These are phyloP conservation scores for Rhodophaea formosa DNA, from an alignment of 2,888 invertebrate species.

Conservation along the genomic window DNA sequence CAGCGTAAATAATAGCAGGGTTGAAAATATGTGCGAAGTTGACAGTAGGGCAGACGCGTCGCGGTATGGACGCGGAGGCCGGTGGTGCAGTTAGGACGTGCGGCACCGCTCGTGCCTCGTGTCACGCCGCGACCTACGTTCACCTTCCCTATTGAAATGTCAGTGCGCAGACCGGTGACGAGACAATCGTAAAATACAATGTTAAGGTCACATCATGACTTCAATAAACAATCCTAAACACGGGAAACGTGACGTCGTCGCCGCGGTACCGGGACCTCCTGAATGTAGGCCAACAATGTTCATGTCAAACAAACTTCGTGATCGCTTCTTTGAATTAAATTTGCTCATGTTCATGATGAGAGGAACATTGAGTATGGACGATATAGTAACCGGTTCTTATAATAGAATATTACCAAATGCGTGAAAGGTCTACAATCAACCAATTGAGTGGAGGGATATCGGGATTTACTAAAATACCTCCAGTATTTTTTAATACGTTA, in stretches of 20 bases:
- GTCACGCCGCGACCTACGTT: slow-evolving; percentile 73
- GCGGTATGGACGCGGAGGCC: slow-evolving; percentile 25
- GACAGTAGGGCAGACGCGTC: slow-evolving; percentile 31
- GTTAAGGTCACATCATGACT: slow-evolving; percentile 80
- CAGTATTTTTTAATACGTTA: too few relatives aligned
- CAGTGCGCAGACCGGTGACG: slow-evolving; percentile 74
- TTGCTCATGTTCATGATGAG: slow-evolving; percentile 17
- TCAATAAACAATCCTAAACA: slow-evolving; percentile 78
- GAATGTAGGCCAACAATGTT: slow-evolving; percentile 73
- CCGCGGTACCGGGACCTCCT: slow-evolving; percentile 57
- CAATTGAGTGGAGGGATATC: too few relatives aligned
- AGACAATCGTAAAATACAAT: slow-evolving; percentile 80
- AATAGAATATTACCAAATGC: background rate
- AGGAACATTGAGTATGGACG: background rate
- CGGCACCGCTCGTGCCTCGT: slow-evolving; percentile 60
- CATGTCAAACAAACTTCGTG: slow-evolving; percentile 52
- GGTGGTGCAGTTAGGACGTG: slow-evolving; percentile 47
- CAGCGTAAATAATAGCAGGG: slow-evolving; percentile 43
- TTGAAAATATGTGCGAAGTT: slow-evolving; percentile 36
- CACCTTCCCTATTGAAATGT: slow-evolving; percentile 80
- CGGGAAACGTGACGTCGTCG: slow-evolving; percentile 74
- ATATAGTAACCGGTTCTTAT: background rate
- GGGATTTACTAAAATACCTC: too few relatives aligned
- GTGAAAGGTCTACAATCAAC: too few relatives aligned
- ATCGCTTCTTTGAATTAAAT: slow-evolving; percentile 39